A percentile compares a stretch with the other conserved stretches of the same genome.
phyloP scores from a whole-genome alignment of 2,113 vertebrate species.

The Puntigrus tetrazona region DNA sequence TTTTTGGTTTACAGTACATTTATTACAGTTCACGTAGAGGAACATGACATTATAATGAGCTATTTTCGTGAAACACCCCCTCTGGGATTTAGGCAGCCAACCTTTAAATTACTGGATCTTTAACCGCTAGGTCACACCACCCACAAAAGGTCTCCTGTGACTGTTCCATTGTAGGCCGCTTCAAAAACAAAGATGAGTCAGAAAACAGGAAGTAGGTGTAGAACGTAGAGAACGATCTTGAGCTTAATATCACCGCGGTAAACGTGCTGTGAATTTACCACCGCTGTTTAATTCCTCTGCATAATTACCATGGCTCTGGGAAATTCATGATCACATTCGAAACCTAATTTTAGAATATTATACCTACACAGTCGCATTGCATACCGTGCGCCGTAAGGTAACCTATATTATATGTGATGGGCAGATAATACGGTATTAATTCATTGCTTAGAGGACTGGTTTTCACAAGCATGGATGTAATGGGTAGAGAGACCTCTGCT shows the following conservation, averaged over 20 bases:
- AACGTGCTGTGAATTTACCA: neutral
- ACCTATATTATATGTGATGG: neutral
- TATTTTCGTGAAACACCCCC: neutral
- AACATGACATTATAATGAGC: neutral
- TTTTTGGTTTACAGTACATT: neutral
- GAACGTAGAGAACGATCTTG: neutral
- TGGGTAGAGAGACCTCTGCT: constrained; percentile 18
- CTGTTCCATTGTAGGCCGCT: neutral
- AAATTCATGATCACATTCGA: neutral
- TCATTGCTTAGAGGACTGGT: neutral
- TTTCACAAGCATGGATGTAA: neutral
- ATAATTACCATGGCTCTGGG: neutral
- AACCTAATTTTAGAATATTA: neutral
- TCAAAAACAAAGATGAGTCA: constrained; percentile 10
- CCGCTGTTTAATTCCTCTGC: neutral
- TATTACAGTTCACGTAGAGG: neutral
- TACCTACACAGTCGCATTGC: neutral
- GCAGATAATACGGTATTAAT: neutral
- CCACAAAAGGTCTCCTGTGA: neutral
- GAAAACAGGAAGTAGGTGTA: constrained; percentile 1
- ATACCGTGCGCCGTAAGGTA: neutral
- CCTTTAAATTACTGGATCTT: neutral
- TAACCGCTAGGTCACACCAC: neutral
- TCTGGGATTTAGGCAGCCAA: neutral
- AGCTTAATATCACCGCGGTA: neutral